Base-by-base conservation (phyloP, 2,888 invertebrate genomes). In the Eugnorisma glareosa region DNA sequence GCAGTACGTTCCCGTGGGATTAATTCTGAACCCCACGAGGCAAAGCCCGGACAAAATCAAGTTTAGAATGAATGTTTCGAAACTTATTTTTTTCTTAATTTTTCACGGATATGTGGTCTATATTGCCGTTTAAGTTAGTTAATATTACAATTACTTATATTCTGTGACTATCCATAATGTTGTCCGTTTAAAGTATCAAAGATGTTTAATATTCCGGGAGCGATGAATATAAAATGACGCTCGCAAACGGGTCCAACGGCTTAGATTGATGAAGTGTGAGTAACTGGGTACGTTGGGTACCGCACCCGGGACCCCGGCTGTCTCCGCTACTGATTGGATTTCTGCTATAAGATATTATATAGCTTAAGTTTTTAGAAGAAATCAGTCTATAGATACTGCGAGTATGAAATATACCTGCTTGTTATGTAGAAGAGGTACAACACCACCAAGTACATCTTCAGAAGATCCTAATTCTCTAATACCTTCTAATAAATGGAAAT, bases 201-300 rank as follows among this genome's bases (percentile, higher is more conserved):
- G 63, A 70, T 78, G 70, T 73, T 75, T 75, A 73, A 75, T 75
- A 84, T 81, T 73, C 79, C 18, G 63, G 51, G 11, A 35, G 67
- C 67, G 67, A 71, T 75, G 67, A 71, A 67, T 73, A 71, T 75
- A 40, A 66, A 73, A 75, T 43, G 66, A 64, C 61, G 63, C 37
- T 63, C 61, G n/a, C 69, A 40, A 66, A 45, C 40, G 81, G 57
- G 31, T 64, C 59, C 59, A 35, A 21, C 37, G 43, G 54, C 48
- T 83, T 73, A 75, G 61, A 73, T 79, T 83, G 84, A 79, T 82
- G 71, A 54, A 68, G 71, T 81, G 79, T 59, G 51, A 71, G 51
- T 24, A 73, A 35, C 45, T 31, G 76, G 35, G 11, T 28, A n/a
- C 40, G 18, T 24, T 18, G 24, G 24, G 21, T 21, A n/a, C 45